Base-by-base conservation (phyloP, 2,797 vertebrate species). In the Tokudaia tokunoshimensis region DNA sequence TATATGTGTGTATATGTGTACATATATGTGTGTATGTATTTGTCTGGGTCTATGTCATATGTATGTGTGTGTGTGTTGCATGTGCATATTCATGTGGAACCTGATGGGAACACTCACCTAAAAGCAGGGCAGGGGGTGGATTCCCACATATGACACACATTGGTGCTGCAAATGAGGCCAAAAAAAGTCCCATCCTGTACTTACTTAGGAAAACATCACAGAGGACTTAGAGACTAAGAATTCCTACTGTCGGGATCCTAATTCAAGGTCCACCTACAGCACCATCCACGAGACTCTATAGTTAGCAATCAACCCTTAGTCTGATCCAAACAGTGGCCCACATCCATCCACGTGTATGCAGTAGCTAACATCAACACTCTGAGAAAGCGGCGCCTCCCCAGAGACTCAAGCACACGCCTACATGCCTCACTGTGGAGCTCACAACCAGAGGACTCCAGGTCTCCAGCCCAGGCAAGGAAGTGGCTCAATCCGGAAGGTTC, bases 181-280 rank as follows among this genome's bases (percentile, higher is more conserved):
- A 93, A 94, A 88, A 47, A 34, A 67, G 83, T 31, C 61, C 44
- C 11, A 34, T 37, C 80, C 9, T n/a, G 6, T 50, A n/a, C 37
- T 94, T 88, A 41, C 37, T 93, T 85, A 41, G 76, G 52, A 95
- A 88, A 92, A 78, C 44, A 59, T 65, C 34, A 37, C 59, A 78
- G 52, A 1, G 65, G 44, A 31, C 34, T 19, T 41, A 86, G 82
- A 82, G 17, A 74, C 79, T 87, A 67, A 26, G 75, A 37, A 89
- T 92, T 76, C 57, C 87, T 87, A 63, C 63, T 92, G 89, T 85
- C 87, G 26, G 89, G 61, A 75, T 78, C 91, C 79, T 90, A 93
- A 90, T 92, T 94, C 80, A 83, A 44, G 85, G 67, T 90, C 88
- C 34, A 1, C 63, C 92, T 80, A 70, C 52, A 47, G 84, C 63